These are phyloP conservation scores for Austrolebias charrua DNA, from an alignment of 2,797 vertebrate species.

Conservation along the genomic window DNA sequence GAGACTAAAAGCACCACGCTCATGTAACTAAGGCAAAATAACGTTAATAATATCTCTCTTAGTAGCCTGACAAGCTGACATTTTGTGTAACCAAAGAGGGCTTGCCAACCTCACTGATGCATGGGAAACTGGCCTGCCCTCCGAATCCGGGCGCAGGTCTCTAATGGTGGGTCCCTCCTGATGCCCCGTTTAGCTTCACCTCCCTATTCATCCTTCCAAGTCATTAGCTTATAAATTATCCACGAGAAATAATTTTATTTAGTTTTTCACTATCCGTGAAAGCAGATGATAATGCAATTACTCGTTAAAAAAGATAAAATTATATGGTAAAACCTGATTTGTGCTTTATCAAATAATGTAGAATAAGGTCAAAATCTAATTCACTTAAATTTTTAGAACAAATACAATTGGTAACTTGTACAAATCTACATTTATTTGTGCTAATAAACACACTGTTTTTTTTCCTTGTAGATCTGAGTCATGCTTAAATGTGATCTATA, in stretches of 20 bases:
- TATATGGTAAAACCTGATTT: slow-evolving; percentile 12
- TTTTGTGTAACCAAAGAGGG: slow-evolving; percentile 85
- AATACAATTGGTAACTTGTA: not conserved
- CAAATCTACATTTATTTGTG: not conserved
- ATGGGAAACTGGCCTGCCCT: slow-evolving; percentile 74
- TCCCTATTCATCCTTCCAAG: slow-evolving; percentile 72
- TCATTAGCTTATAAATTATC: slow-evolving; percentile 75
- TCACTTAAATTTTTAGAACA: not conserved
- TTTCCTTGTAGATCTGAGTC: not conserved
- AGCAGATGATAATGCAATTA: slow-evolving; percentile 62
- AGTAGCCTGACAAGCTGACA: slow-evolving; percentile 72
- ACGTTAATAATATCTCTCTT: slow-evolving; percentile 86
- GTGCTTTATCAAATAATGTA: not conserved
- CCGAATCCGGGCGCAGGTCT: slow-evolving; percentile 54
- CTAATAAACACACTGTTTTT: not conserved
- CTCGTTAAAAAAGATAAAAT: slow-evolving; percentile 49
- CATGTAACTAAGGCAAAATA: slow-evolving; percentile 85
- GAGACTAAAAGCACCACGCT: slow-evolving; percentile 84
- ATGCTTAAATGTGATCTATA: not conserved
- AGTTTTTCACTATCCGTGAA: slow-evolving; percentile 42
- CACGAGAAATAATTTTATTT: slow-evolving; percentile 63
- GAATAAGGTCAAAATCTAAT: not conserved
- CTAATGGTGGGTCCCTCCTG: slow-evolving; percentile 70
- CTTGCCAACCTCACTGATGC: slow-evolving; percentile 53
- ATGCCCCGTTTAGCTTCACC: slow-evolving; percentile 60